A percentile compares a stretch with the other conserved stretches of the same genome.
Conservation (phyloP, 2,113 vertebrate species). For the Callipepla californica region DNA sequence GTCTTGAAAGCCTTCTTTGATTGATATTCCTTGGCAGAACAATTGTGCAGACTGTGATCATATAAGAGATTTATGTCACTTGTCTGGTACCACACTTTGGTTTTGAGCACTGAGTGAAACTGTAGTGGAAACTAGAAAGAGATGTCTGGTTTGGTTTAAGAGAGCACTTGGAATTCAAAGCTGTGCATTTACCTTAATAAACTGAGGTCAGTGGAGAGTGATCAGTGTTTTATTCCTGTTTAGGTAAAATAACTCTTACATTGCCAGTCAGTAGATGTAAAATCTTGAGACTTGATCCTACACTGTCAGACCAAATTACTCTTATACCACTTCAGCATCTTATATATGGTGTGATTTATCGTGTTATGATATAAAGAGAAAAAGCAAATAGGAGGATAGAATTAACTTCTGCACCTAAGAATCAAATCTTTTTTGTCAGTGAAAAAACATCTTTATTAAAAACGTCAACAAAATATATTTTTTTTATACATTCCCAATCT, state of each 20-base stretch:
- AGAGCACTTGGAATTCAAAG: slow-evolving; percentile 1
- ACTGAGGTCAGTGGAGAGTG: background rate
- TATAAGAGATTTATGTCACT: background rate
- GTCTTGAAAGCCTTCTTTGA: slow-evolving; percentile 12
- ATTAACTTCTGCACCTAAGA: background rate
- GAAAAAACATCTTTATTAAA: background rate
- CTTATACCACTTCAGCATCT: background rate
- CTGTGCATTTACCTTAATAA: slow-evolving; percentile 21
- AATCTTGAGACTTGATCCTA: background rate
- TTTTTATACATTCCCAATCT: background rate
- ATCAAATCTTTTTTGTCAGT: background rate
- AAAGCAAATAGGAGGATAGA: background rate
- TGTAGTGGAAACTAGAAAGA: background rate
- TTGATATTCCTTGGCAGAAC: background rate
- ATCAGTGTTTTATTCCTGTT: background rate
- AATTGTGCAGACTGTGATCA: background rate
- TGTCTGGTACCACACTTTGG: background rate
- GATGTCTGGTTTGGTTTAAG: background rate
- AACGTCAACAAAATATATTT: background rate
- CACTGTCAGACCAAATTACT: background rate
- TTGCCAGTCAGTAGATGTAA: background rate
- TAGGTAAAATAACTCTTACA: background rate
- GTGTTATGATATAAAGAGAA: background rate
- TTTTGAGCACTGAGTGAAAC: background rate
- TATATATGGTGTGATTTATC: background rate